Base-by-base conservation (phyloP, 2,113 vertebrate genomes). In the Ellobius talpinus region DNA sequence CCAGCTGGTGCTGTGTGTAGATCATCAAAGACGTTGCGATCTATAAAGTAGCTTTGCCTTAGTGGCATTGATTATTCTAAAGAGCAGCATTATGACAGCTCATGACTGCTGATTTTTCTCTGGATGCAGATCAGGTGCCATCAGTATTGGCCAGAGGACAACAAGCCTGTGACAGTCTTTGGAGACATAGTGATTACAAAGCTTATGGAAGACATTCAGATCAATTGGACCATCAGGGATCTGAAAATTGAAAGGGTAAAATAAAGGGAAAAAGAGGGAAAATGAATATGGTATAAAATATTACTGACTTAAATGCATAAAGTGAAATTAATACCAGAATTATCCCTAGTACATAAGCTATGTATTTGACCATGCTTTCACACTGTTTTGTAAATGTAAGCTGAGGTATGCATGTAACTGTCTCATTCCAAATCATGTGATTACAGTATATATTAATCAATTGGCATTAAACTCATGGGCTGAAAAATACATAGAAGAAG, bases 71-170 rank as follows among this genome's bases (percentile, higher is more conserved):
- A 94, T 29, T 76, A 1, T 81, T 26, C 7, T 31, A 52, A 36
- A 50, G 14, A 58, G 55, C 31, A 29, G 9, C 13, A 10, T 65
- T 63, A 36, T 11, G 79, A 5, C 39, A 16, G 33, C 52, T 87
- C 16, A 29, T 42, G 8, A 65, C 42, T 85, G 39, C 10, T 85
- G 4, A 68, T 97, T 93, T 92, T 89, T 97, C 92, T 96, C 45
- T 98, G 73, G 76, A 97, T 99, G 93, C 98, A 99, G 99, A 99
- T 99, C 98, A 99, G 99, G 96, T 99, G 99, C 98, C 99, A 99
- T 98, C 99, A 99, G 89, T 99, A 99, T 90, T 99, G 99, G 99
- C 99, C 99, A 74, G 99, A 99, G 97, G 99, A 99, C 98, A 99
- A 99, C 98, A 99, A 99, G 98, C 99, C 99, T 6, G 99, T 99